Conservation (phyloP, 2,888 invertebrate species). For the Elegia similella region DNA sequence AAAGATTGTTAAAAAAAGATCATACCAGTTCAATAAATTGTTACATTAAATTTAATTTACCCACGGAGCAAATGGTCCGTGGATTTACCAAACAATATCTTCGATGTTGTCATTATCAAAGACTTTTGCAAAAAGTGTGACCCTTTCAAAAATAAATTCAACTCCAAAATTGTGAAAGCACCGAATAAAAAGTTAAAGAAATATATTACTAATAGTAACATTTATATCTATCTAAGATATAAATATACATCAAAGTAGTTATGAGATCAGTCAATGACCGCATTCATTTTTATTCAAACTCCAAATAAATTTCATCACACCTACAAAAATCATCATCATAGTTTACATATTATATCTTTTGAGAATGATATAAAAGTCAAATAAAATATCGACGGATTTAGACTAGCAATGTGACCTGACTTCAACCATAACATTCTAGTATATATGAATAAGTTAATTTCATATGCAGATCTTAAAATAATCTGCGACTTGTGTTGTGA, state of each 20-base stretch:
- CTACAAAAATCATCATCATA: neutral
- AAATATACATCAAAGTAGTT: neutral
- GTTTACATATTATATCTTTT: neutral
- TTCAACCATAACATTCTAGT: conserved; percentile 1
- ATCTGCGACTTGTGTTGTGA: neutral
- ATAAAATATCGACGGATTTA: conserved; percentile 8
- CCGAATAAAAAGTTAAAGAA: neutral
- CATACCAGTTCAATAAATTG: no score
- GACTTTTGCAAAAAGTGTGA: no score
- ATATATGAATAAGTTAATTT: neutral
- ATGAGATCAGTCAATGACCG: conserved; percentile 2
- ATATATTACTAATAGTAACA: neutral
- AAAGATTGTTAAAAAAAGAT: no score
- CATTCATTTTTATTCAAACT: neutral
- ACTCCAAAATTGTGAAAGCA: neutral
- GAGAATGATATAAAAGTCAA: neutral
- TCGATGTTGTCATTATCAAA: no score
- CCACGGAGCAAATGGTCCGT: no score
- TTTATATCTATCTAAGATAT: neutral
- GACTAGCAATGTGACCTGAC: conserved; percentile 4
- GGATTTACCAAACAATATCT: no score
- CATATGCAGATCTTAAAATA: neutral
- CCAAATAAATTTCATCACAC: neutral
- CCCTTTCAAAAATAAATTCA: no score
- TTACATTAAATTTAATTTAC: no score